Evolutionary conservation across 2,888 invertebrate genomes (phyloP).

Genomic region (Aleiodes testaceus): DNA sequence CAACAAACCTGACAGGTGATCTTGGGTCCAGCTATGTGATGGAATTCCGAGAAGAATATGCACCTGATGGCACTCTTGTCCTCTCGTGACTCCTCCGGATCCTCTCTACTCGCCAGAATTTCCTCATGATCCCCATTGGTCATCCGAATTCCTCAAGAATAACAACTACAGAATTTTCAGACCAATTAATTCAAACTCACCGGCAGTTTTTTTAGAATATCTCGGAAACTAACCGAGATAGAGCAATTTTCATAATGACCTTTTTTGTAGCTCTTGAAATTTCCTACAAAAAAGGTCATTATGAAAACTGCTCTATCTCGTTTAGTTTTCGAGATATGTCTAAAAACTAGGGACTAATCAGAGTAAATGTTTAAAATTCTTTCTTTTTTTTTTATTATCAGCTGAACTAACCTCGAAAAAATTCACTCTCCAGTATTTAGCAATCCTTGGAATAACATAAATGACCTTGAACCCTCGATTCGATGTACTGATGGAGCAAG

Average conservation of each 20-base stretch:
- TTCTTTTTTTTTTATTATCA: too few relatives aligned
- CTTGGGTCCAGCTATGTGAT: slow-evolving; percentile 86
- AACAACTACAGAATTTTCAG: too few relatives aligned
- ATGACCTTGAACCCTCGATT: neutral
- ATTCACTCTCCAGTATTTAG: neutral
- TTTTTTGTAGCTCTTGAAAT: too few relatives aligned
- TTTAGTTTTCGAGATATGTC: too few relatives aligned
- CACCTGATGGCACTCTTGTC: slow-evolving; percentile 86
- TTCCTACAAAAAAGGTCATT: too few relatives aligned
- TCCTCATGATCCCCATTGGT: slow-evolving; percentile 21
- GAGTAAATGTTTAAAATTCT: too few relatives aligned
- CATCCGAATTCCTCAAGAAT: neutral
- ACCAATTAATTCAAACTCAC: neutral
- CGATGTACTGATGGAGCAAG: neutral
- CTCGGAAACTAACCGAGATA: neutral
- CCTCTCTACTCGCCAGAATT: neutral
- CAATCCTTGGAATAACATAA: neutral
- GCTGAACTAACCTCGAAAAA: slow-evolving; percentile 13
- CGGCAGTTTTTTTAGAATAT: neutral
- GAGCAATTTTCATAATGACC: too few relatives aligned
- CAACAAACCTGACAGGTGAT: slow-evolving; percentile 85
- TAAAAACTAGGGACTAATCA: too few relatives aligned
- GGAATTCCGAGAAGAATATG: slow-evolving; percentile 87
- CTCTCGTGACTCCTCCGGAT: slow-evolving; percentile 73
- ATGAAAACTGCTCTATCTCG: too few relatives aligned